Percentiles rank a stretch among this genome's conserved stretches.
Conservation (phyloP, 2,113 vertebrate species). For the Benitochromis conjunctus region DNA sequence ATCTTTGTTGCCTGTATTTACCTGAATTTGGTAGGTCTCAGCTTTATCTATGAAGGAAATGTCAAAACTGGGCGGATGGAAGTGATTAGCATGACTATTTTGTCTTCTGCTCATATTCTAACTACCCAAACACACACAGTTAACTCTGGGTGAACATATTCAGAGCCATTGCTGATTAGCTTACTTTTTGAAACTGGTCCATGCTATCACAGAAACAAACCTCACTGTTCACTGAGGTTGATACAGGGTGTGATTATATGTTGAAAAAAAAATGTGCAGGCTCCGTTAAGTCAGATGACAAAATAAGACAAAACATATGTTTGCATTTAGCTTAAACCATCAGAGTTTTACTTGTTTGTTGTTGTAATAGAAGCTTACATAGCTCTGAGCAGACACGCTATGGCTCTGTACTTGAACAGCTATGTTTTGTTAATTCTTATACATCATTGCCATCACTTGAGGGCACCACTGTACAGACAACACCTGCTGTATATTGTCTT, state of each 20-base stretch:
- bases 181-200: background rate
- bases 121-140: background rate
- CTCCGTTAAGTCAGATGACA: background rate
- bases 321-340: background rate
- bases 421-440: background rate
- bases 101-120: background rate
- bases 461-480: background rate
- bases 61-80: background rate
- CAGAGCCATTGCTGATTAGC: background rate
- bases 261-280: rapidly evolving
- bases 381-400: background rate
- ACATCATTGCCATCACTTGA: background rate
- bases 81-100: background rate
- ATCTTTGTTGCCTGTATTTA: background rate
- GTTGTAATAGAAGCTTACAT: background rate
- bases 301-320: background rate
- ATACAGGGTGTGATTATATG: background rate
- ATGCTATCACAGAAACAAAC: background rate
- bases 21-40: background rate
- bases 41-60: background rate
- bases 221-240: background rate
- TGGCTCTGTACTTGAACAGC: background rate
- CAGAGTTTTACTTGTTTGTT: background rate
- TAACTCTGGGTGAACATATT: background rate
- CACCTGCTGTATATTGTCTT: background rate